These are phyloP conservation scores for Ceyx cyanopectus DNA, from an alignment of 2,113 vertebrate species.

Conservation along the genomic window DNA sequence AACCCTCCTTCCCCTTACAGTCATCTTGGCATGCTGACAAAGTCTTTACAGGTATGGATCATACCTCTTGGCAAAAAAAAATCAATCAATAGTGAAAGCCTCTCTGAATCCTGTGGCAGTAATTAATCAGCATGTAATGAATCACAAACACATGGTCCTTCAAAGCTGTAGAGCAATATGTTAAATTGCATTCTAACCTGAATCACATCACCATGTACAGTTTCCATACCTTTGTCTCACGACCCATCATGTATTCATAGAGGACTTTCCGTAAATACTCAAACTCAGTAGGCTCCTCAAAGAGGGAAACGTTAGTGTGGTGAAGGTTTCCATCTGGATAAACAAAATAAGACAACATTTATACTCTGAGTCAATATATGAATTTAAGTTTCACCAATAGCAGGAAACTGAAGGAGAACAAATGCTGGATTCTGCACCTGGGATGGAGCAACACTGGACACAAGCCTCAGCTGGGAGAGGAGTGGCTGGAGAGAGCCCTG, in stretches of 20 bases:
- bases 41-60: background rate
- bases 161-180: background rate
- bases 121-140: background rate
- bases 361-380: background rate
- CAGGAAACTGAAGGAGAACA: background rate
- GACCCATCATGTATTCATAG: constrained; percentile 99
- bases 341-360: constrained; percentile 30
- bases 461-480: background rate
- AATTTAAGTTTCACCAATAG: background rate
- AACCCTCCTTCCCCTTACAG: background rate
- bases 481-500: background rate
- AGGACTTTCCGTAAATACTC: constrained; percentile 97
- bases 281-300: constrained; percentile 91
- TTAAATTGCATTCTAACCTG: background rate
- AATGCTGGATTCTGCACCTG: background rate
- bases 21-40: background rate
- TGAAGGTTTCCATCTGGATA: constrained; percentile 83
- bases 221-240: constrained; percentile 92
- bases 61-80: background rate
- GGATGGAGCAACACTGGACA: background rate
- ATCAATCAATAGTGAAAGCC: background rate
- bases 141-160: background rate
- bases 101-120: background rate
- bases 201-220: background rate
- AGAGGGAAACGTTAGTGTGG: constrained; percentile 77